Base-by-base conservation (phyloP, 1,140 invertebrate species). In the Pseudomyrmex cubaensis region DNA sequence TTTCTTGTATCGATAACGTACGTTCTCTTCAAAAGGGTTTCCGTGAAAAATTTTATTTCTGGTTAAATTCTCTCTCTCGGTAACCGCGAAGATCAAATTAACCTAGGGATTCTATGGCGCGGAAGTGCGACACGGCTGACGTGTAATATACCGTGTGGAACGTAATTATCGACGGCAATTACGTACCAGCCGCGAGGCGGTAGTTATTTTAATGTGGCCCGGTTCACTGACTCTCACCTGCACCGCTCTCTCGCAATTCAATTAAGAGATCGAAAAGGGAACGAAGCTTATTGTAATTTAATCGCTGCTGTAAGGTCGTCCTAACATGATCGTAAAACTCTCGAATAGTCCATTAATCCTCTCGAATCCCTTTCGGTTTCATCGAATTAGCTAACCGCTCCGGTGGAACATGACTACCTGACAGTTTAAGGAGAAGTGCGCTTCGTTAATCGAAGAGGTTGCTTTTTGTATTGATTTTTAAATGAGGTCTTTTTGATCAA, bases 271-370 rank as follows among this genome's bases (percentile, higher is more conserved):
- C 76, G 80, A 82, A 84, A 83, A 83, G 61, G 74, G 72, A 54
- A 52, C 64, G 62, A n/a, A 62, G 61, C 57, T 78, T 84, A 87
- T 89, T 89, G 82, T 89, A 89, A 89, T 89, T 89, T 89, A 89
- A 89, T 89, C 82, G 72, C 61, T 66, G 66, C 54, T 86, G 75
- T 73, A 86, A 86, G 80, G 76, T 82, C 78, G 72, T 46, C 44
- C 46, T 57, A 66, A 61, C 64, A 52, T 52, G 84, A 82, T 88
- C 86, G 46, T 89, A 88, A 89, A 89, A 86, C 76, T 88, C 72
- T 73, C 25, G 25, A 22, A 67, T 64, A 76, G 77, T 70, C 73
- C 86, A 78, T 87, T 88, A 88, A 88, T 89, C 84, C 80, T 20
- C 57, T 13, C 50, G 22, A 56, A 62, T 52, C 59, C 69, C 61